Base-by-base conservation (phyloP, 2,113 vertebrate genomes). In the Gopherus flavomarginatus region DNA sequence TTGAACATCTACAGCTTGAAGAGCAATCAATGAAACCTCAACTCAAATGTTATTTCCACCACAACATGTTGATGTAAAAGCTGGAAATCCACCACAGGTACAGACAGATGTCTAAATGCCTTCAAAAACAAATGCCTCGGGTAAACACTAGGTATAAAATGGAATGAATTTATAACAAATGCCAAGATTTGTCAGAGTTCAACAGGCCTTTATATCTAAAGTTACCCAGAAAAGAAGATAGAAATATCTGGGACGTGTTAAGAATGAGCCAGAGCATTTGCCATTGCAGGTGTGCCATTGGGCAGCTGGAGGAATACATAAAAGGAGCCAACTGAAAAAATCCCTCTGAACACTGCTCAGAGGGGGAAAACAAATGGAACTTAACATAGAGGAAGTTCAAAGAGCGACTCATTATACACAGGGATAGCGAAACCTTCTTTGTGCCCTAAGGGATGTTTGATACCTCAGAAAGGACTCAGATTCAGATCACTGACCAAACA, bases 11-110 rank as follows among this genome's bases (percentile, higher is more conserved):
- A n/a, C 38, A 83, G 19, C 14, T 47, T 85, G 26, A 79, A 83
- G 3, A 90, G 69, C 49, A 81, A 85, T 77, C 50, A 56, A 14
- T 12, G 78, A 12, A 78, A 83, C 31, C 72, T 92, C 17, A 83
- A 47, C 72, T 95, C 77, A 57, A 91, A 77, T 53, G 49, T 54
- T 19, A 50, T 75, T 83, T 81, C 77, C 88, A 42, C 8, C 2
- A 81, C 27, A 78, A 78, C 75, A 16, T 44, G 47, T 27, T 12
- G 4, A 27, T 47, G 24, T 77, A 42, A 77, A 77, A 44, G 38
- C 42, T 52, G 50, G 53, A 95, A 95, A n/a, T 35, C 77, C 88
- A 72, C 2, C 93, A 17, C 88, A 83, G 85, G 59, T 93, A 44
- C 2, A 81, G 12, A 85, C 5, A 57, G 1, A 3, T 65, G 21